A percentile compares a stretch with the other conserved stretches of the same genome.
phyloP scores from a whole-genome alignment of 2,113 vertebrate species.

The Corythornis vintsioides region DNA sequence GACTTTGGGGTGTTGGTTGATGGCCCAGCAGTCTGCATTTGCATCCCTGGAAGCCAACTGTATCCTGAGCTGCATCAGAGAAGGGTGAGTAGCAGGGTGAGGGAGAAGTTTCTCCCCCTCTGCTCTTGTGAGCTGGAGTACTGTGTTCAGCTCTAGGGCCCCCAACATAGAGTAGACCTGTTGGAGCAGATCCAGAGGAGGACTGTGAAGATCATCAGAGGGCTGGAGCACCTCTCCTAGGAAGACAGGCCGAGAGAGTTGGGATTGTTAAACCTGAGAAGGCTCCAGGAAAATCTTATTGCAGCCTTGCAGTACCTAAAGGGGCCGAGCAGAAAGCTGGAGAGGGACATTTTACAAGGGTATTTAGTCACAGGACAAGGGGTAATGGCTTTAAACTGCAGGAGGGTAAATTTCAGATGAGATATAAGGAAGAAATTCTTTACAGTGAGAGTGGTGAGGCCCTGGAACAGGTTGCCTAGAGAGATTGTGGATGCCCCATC shows the following conservation, averaged over 20 bases:
- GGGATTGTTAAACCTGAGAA: not conserved
- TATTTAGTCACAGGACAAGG: not conserved
- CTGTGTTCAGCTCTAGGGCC: not conserved
- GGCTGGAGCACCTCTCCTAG: not conserved
- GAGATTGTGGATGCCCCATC: not conserved
- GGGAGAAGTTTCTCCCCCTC: not conserved
- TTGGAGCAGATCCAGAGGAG: not conserved
- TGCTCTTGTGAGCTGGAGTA: not conserved
- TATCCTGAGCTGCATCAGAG: not conserved
- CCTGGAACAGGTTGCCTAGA: not conserved
- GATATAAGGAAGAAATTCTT: not conserved
- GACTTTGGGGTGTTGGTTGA: not conserved
- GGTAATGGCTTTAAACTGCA: not conserved
- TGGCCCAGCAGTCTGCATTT: too few species aligned
- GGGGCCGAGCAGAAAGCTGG: not conserved
- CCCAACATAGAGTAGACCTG: not conserved
- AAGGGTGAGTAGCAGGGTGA: not conserved
- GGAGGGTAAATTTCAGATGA: not conserved
- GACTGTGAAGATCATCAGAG: not conserved
- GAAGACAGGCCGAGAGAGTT: not conserved
- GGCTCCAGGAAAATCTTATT: fast-evolving
- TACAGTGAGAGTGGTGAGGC: not conserved
- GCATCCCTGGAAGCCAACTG: not conserved
- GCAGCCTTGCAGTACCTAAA: not conserved
- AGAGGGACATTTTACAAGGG: not conserved